Conservation (phyloP, 1,140 invertebrate genomes). For the Drosophila guanche region DNA sequence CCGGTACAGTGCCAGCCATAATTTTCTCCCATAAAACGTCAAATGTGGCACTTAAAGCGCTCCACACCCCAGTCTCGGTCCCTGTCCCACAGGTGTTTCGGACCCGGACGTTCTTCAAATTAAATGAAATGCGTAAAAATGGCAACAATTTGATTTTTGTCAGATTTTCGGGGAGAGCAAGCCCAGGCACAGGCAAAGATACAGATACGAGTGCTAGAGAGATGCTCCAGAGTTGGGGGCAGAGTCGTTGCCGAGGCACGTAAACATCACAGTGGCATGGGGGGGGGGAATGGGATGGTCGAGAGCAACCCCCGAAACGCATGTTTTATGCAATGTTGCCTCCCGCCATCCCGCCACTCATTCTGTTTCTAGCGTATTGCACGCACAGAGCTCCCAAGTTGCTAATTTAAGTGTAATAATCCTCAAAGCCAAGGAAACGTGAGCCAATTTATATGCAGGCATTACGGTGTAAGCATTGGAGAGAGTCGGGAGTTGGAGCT, state of each 20-base stretch:
- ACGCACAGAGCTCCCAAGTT: slow-evolving; percentile 75
- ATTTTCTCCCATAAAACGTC: slow-evolving; percentile 72
- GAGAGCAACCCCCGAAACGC: slow-evolving; percentile 57
- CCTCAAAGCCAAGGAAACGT: slow-evolving; percentile 80
- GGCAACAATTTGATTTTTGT: slow-evolving; percentile 82
- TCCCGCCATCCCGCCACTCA: not conserved
- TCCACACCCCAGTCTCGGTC: slow-evolving; percentile 67
- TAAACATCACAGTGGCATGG: slow-evolving; percentile 20
- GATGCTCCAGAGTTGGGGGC: slow-evolving; percentile 12
- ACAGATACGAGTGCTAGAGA: slow-evolving; percentile 23
- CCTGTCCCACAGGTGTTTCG: slow-evolving; percentile 77
- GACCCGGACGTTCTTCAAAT: slow-evolving; percentile 69
- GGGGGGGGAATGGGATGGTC: slow-evolving; percentile 24
- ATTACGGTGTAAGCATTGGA: slow-evolving; percentile 53
- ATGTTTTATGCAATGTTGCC: slow-evolving; percentile 66
- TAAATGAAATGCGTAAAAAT: slow-evolving; percentile 83
- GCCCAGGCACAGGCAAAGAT: slow-evolving; percentile 10
- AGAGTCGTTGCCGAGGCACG: slow-evolving; percentile 49
- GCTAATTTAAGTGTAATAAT: slow-evolving; percentile 83
- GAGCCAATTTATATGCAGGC: slow-evolving; percentile 81
- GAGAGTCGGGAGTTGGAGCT: not conserved
- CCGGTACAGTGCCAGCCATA: slow-evolving; percentile 31
- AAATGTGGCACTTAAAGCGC: slow-evolving; percentile 80
- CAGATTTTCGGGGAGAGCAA: slow-evolving; percentile 70
- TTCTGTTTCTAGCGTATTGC: slow-evolving; percentile 42